Evolutionary conservation across 2,888 invertebrate species (phyloP).

Genomic region (Trileptium ribeirensis): DNA sequence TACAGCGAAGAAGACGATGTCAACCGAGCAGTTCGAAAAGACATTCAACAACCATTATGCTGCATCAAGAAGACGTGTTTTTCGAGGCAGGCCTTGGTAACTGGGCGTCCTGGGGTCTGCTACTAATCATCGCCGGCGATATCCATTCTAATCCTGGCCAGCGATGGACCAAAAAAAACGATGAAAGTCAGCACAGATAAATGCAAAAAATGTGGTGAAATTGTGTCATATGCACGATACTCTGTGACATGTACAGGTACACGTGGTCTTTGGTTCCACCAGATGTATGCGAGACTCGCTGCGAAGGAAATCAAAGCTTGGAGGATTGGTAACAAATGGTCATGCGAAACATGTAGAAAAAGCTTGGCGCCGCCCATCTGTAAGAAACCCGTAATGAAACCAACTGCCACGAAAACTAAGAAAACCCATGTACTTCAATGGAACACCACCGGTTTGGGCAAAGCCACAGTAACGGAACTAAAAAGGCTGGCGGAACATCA

Average conservation of each 20-base stretch:
- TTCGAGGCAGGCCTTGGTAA: neutral
- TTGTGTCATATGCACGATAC: neutral
- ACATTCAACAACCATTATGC: neutral
- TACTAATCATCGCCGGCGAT: neutral
- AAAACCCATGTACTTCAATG: conserved; percentile 1
- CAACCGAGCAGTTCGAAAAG: neutral
- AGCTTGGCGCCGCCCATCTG: too few relatives aligned
- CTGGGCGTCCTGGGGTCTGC: neutral
- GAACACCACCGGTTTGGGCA: neutral
- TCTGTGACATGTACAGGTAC: neutral
- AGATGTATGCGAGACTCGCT: too few relatives aligned
- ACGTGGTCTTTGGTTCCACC: neutral
- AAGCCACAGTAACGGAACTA: neutral
- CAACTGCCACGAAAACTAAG: too few relatives aligned
- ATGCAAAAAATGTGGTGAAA: neutral
- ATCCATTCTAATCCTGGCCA: neutral
- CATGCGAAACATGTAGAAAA: too few relatives aligned
- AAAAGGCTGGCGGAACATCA: neutral
- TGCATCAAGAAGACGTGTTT: neutral
- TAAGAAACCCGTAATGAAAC: too few relatives aligned
- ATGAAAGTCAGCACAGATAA: neutral
- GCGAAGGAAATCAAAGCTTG: too few relatives aligned
- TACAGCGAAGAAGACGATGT: neutral
- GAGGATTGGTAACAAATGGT: too few relatives aligned
- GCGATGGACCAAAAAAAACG: neutral